Percentiles rank a stretch among this genome's conserved stretches.
These are phyloP conservation scores for Tridacna crocea DNA, from an alignment of 2,888 invertebrate species.

Conservation along the genomic window DNA sequence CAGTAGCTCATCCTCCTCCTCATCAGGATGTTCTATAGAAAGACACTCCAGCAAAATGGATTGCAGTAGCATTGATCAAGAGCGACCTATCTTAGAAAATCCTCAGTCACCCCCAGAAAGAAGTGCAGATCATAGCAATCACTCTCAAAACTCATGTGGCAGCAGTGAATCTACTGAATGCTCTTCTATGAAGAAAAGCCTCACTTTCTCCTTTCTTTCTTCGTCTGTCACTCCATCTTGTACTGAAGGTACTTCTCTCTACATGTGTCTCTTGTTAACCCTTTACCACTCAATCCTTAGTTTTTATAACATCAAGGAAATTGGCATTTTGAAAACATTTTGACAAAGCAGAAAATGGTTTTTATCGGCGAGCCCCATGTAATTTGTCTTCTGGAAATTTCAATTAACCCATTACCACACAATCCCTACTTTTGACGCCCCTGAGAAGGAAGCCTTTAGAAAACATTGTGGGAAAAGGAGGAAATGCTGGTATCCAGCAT, in stretches of 20 bases:
- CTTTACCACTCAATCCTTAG: not conserved
- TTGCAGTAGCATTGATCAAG: not conserved
- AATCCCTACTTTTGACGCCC: too few relatives aligned
- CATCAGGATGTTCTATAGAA: not conserved
- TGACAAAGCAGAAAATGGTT: too few relatives aligned
- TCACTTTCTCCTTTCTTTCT: not conserved
- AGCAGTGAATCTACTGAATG: not conserved
- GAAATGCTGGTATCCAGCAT: too few relatives aligned
- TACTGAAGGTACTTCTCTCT: constrained; percentile 7
- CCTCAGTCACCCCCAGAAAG: not conserved
- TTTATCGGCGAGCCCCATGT: too few relatives aligned
- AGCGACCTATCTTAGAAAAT: not conserved
- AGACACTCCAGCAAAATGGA: constrained; percentile 2
- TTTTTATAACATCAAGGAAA: too few relatives aligned
- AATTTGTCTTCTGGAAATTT: too few relatives aligned
- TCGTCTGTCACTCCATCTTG: not conserved
- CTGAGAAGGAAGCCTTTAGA: too few relatives aligned
- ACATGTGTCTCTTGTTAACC: not conserved
- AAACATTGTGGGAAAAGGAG: too few relatives aligned
- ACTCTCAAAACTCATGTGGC: constrained; percentile 11
- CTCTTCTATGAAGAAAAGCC: not conserved
- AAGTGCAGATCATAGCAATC: not conserved
- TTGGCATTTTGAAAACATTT: too few relatives aligned
- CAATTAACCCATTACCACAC: too few relatives aligned
- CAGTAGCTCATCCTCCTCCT: not conserved